Base-by-base conservation (phyloP, 1,140 invertebrate genomes). In the Atta texana region DNA sequence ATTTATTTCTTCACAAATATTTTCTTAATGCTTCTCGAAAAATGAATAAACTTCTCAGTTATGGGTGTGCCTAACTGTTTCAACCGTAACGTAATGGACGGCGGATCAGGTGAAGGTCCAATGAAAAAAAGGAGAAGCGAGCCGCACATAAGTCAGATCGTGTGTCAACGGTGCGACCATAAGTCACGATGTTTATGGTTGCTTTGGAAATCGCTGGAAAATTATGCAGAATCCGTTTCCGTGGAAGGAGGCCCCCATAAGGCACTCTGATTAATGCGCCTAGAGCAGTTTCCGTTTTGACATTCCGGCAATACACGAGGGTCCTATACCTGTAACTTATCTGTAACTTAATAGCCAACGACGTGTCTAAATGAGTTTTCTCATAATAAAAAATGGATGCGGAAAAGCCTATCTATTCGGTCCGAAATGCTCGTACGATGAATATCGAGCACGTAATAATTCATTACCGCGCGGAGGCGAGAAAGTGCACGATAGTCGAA, bases 171-270 rank as follows among this genome's bases (percentile, higher is more conserved):
- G 53, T 34, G 21, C 39, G 57, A 31, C 84, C 88, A 89, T 91
- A 92, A 93, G 81, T 92, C 87, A 92, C 77, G 61, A 66, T 88
- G 76, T 92, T 92, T 91, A 91, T 88, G 31, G 78, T 76, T 80
- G 69, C 63, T 89, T 84, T 64, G 76, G 31, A 88, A 92, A 90
- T 89, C 72, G 86, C 61, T 68, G 88, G 86, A 90, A 92, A 93
- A 92, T 92, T 92, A 91, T 92, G 90, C 91, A 88, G 66, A 93
- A 80, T 88, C 61, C 28, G 3, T 61, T 12, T 69, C 57, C 63
- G 0, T 59, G 21, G 28, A 44, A 66, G 7, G n/a, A 76, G 39
- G 34, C 24, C 39, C 3, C 59, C 49, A 24, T 7, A 39, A 76
- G 57, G 4, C 39, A 10, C 2, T 31, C 44, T 55, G 59, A 66